Base-by-base conservation (phyloP, 2,797 vertebrate species). In the Periophthalmus magnuspinnatus region DNA sequence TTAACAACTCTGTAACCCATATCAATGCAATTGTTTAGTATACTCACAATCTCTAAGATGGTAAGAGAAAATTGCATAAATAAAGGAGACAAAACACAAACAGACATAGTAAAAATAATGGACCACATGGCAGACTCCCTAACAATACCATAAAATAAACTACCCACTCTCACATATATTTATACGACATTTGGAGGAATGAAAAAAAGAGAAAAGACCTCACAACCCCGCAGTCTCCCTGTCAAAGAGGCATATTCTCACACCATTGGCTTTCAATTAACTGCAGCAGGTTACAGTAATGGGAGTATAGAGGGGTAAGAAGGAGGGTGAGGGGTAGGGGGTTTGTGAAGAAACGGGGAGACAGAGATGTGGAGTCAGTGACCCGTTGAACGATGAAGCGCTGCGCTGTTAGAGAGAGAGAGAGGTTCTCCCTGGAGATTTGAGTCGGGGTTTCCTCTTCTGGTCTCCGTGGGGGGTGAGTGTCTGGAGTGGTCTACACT, bases 211-310 rank as follows among this genome's bases (percentile, higher is more conserved):
- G 72, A 68, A 69, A 74, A 72, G 78, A 80, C 84, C 79, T 78
- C 78, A 65, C 13, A 70, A 66, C 80, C 69, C 69, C 61, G 84
- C 50, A 68, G 69, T 60, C 65, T 82, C 81, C 81, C 76, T 79
- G 86, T 91, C 84, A 87, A 87, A 84, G 84, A 89, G 84, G 80
- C 81, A 87, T 84, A 90, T 88, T 90, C 75, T 84, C 85, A 91
- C 88, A 90, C 79, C 86, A 89, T 88, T 93, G 88, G 85, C 88
- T 89, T 91, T 91, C 87, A 91, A 91, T 92, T 89, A 91, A 89
- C 86, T 90, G 80, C 81, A 66, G 79, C 82, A 85, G 83, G 85
- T 83, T 85, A 75, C 72, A 83, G 83, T 71, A 88, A 83, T 85
- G 79, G 81, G 64, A 77, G 70, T 60, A 60, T 14, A 72, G 45